Percentiles rank a stretch among this genome's conserved stretches.
These are phyloP conservation scores for Liparis tanakae DNA, from an alignment of 2,797 vertebrate genomes.

Conservation along the genomic window DNA sequence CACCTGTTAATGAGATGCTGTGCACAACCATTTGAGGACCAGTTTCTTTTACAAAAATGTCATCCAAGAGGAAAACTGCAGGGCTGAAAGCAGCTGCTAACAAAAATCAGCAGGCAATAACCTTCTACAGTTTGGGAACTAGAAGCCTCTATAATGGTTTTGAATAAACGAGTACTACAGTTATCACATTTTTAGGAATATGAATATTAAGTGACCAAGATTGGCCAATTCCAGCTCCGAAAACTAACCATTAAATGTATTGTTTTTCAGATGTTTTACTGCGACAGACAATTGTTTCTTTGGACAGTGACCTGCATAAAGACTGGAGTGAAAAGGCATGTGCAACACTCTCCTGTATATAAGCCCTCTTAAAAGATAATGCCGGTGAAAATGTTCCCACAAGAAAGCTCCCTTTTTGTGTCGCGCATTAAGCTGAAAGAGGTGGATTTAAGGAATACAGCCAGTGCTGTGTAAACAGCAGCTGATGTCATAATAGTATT, in stretches of 20 bases:
- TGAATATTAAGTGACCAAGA: not conserved
- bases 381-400: not conserved
- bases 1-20: not conserved
- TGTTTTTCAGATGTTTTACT: not conserved
- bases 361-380: too few relatives aligned
- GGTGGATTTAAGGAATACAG: not conserved
- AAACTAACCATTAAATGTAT: not conserved
- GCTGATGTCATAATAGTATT: not conserved
- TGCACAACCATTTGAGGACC: not conserved
- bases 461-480: slow-evolving; percentile 8
- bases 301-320: not conserved
- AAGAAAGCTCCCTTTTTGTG: not conserved
- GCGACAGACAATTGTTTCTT: not conserved
- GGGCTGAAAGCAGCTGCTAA: not conserved
- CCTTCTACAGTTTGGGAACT: not conserved
- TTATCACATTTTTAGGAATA: not conserved
- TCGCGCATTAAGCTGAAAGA: not conserved
- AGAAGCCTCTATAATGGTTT: not conserved
- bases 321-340: not conserved
- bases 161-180: not conserved
- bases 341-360: too few relatives aligned
- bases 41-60: not conserved
- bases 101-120: not conserved
- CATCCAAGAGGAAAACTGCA: not conserved
- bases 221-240: not conserved